Base-by-base conservation (phyloP, 2,888 invertebrate species). In the Melolontha melolontha region DNA sequence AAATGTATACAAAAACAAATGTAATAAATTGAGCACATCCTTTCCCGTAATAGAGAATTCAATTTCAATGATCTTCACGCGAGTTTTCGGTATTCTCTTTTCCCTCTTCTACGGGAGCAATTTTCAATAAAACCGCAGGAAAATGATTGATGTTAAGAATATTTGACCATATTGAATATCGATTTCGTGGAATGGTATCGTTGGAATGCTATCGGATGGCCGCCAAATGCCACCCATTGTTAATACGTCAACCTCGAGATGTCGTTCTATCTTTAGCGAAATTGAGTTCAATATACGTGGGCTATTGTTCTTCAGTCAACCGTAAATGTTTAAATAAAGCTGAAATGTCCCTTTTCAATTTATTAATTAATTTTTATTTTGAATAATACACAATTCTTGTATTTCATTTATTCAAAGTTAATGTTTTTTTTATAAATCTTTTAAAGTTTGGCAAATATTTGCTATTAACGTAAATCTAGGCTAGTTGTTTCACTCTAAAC, bases 201-300 rank as follows among this genome's bases (percentile, higher is more conserved):
- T 22, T 27, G 42, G 57, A 57, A 57, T 44, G 57, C 57, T 44
- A 57, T 57, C 75, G 75, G 72, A 76, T 75, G 75, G 76, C 75
- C 76, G 74, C 75, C 76, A 74, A 75, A 75, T 75, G 75, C 75
- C 73, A 72, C 72, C 75, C 77, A 77, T 79, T 80, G 79, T 79
- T 79, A 77, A 77, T 76, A 75, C 78, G 77, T 79, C 79, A 76
- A 77, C 79, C 78, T 76, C 76, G 74, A 79, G 76, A 78, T 79
- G 78, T 54, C 49, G 44, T n/a, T 39, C 44, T 12, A 5, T 22
- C 44, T 42, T 44, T 12, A 57, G 42, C 16, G 44, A 57, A 57
- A 57, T 57, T 44, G 42, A 27, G 57, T 14, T 44, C 42, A 57
- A 42, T 14, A 7, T 41, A 17, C 17, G 29, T 44, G 29, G 8